Evolutionary conservation across 1,140 invertebrate genomes (phyloP), one percentile per base, ranked within the genome.

Genomic region (Philotrypesis tridentata): DNA sequence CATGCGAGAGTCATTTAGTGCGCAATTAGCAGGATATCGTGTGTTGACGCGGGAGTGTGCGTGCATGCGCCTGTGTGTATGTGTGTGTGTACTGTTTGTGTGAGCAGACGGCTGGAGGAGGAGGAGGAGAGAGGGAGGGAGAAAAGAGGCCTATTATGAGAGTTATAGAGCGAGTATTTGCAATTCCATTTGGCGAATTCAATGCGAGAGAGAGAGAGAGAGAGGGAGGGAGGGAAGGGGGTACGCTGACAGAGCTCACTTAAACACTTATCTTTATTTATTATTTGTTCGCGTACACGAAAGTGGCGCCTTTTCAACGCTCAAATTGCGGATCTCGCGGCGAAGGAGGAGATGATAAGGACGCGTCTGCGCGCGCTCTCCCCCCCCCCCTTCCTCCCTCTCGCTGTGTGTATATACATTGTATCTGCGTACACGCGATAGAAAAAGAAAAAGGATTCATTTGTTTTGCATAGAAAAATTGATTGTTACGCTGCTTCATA

Each of bases 81-180:
- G 27, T 67, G 23, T 29, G 65, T 17, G 23, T 29, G 27, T 31
- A 6, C 27, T 5, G 0, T 3, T 70, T n/a, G 12, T 12, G 25
- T 31, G 25, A 31, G 23, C 21, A 17, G 0, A 71, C n/a, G n/a
- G n/a, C n/a, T n/a, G n/a, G 2, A 31, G 33, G 9, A 9, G 9
- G 33, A 37, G 33, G 9, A 9, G 9, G 33, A 37, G 33, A 37
- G 33, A 37, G 33, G 9, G 33, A 37, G 33, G 9, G 9, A 37
- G 33, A 9, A 37, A 9, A 37, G 3, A 37, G 3, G 9, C 27
- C 65, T 60, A 79, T 79, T 55, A 55, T 37, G 33, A 3, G 2
- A 70, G 65, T 80, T 80, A 67, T 37, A 23, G 33, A 31, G n/a
- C n/a, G n/a, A 80, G 65, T 74, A 75, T 81, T 75, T 81, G 79